Base-by-base conservation (phyloP, 2,888 invertebrate genomes). In the Perizoma flavofasciatum region DNA sequence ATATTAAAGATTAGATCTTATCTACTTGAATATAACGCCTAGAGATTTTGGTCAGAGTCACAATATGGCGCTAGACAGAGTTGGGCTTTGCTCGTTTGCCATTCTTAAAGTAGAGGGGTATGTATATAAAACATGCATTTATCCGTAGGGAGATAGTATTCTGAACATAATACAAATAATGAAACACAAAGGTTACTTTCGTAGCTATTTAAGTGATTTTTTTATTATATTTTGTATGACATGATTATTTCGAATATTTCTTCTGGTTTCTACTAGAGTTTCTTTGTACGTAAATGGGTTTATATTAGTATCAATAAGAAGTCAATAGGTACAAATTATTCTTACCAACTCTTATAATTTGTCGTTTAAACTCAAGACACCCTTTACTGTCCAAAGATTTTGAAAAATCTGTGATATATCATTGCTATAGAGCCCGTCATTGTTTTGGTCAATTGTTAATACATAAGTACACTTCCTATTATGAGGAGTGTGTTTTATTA, bases 391-490 rank as follows among this genome's bases (percentile, higher is more conserved):
- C 92, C 92, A 92, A 92, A 93, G 92, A 92, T 87, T 85, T 85
- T 79, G 82, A 88, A 91, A 86, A 88, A 89, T 90, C 92, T 93
- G 92, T 93, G 92, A 93, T 93, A 92, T 91, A 88, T 86, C 89
- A 89, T 74, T 79, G 77, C 84, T 88, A 82, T 86, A 88, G 44
- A 57, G 86, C 86, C 90, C 89, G 85, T 89, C 90, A 85, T 90
- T 92, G 86, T 86, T 89, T 91, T 92, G 83, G 92, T 92, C 92
- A 92, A 92, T 92, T 92, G 90, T 91, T 89, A 87, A 86, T 86
- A 81, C 88, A 86, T 88, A 89, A 85, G 82, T 81, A 79, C 88
- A 85, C 86, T 85, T 84, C 83, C 83, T 73, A 72, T 70, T 77
- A 61, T 74, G 73, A 70, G 86, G 83, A 83, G 82, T 79, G 84